Evolutionary conservation across 2,797 vertebrate species (phyloP), one percentile per base, ranked within the genome.

Genomic region (Silurus aristotelis): DNA sequence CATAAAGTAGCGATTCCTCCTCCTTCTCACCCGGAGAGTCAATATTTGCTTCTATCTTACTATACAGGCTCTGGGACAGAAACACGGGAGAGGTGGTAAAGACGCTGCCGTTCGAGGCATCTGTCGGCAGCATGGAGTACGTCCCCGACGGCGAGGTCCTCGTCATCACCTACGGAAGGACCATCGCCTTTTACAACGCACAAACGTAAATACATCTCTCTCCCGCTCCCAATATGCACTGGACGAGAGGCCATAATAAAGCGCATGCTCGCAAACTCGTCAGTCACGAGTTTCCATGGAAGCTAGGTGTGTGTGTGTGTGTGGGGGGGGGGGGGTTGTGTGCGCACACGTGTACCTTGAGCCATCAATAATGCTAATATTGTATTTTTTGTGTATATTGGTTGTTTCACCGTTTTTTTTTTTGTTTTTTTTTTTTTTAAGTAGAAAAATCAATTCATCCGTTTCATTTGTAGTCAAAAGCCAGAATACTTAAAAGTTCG

Each of bases 121-220:
- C 97, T 1, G 97, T 99, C 90, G 97, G 97, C 94, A 99, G 97
- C 93, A 99, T 99, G 97, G 98, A 99, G 87, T 99, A 99, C 46
- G 86, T 99, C 91, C 94, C 96, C 48, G 97, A 98, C 60, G 97
- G 96, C 73, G 97, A 99, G 92, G 94, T 97, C 61, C 93, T 99
- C 27, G 96, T 99, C 80, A 96, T 99, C 91, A 99, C 98, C 20
- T 99, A 98, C 0, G 98, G 98, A 72, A 97, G 95, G 89, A 97
- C 97, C 6, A 95, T 99, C 25, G 97, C 95, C 71, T 98, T 99
- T 92, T 97, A 99, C 92, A 97, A 98, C 13, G 96, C 98, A 80
- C 94, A 97, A 88, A 98, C 96, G 98, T 98, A 93, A 89, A 91
- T 31, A 38, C 58, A 27, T 17, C 13, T 1, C 13, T 52, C 31